These are phyloP conservation scores for Idaea biselata DNA, from an alignment of 2,888 invertebrate genomes.

Conservation along the genomic window DNA sequence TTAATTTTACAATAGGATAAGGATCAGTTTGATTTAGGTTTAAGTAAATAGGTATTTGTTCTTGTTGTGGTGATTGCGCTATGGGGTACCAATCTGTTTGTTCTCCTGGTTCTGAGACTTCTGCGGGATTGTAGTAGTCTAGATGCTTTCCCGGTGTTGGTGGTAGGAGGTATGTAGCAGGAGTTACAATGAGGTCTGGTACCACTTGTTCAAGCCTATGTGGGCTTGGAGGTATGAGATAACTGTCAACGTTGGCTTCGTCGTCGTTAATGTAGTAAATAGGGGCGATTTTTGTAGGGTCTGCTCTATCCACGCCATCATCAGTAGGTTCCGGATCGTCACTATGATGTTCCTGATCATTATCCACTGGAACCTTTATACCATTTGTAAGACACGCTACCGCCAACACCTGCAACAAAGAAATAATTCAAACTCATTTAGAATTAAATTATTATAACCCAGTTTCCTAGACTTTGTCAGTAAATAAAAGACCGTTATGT, in stretches of 20 bases:
- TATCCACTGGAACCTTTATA: conserved; percentile 61
- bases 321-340: conserved; percentile 30
- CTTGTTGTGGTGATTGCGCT: conserved; percentile 31
- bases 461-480: not conserved
- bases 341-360: conserved; percentile 34
- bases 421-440: conserved; percentile 5
- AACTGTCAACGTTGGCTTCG: conserved; percentile 52
- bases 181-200: conserved; percentile 44
- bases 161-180: conserved; percentile 64
- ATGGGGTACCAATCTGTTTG: conserved; percentile 73
- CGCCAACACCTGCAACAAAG: conserved; percentile 54
- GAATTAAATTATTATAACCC: not conserved
- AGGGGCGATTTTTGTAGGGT: conserved; percentile 41
- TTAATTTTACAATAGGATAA: conserved; percentile 4
- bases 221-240: conserved; percentile 56
- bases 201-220: conserved; percentile 47
- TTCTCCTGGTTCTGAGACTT: conserved; percentile 41
- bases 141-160: conserved; percentile 49
- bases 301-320: conserved; percentile 15
- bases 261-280: conserved; percentile 54
- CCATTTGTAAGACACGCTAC: conserved; percentile 42
- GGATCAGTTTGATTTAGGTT: conserved; percentile 30
- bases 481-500: conserved; percentile 29
- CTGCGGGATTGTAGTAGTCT: conserved; percentile 43
- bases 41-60: conserved; percentile 40